A percentile compares a stretch with the other conserved stretches of the same genome.
Conservation (phyloP, 2,113 vertebrate genomes). For the Donacobius atricapilla region DNA sequence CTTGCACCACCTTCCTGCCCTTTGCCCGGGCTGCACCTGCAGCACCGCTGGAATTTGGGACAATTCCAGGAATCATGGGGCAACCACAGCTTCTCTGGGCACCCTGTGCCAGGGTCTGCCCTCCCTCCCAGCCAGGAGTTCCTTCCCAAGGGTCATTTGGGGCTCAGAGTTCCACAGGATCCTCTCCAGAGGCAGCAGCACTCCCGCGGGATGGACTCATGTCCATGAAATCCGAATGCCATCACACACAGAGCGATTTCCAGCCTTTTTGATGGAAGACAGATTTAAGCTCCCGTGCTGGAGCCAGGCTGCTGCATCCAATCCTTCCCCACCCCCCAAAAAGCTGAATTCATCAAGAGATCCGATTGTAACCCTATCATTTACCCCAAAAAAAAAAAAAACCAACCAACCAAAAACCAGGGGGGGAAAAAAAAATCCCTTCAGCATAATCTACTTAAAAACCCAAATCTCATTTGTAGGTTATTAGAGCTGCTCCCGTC, state of each 20-base stretch:
- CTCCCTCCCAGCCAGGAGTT: background rate
- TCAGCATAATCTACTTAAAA: constrained; percentile 18
- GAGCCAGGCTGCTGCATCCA: background rate
- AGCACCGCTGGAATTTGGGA: background rate
- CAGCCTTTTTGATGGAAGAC: background rate
- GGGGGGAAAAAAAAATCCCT: background rate
- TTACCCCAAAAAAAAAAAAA: background rate
- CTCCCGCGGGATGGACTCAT: background rate
- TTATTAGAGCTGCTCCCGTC: background rate
- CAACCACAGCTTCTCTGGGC: background rate
- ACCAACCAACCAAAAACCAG: background rate
- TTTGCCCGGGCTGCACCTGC: background rate
- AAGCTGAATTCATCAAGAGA: constrained; percentile 28
- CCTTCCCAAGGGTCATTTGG: background rate
- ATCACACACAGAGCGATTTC: background rate
- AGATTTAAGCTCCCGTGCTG: background rate
- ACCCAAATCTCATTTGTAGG: constrained; percentile 28
- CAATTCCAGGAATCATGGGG: background rate
- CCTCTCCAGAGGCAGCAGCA: background rate
- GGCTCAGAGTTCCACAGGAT: background rate
- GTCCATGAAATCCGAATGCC: background rate
- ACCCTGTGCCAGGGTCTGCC: background rate
- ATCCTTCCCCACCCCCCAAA: background rate
- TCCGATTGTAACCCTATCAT: background rate
- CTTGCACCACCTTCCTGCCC: background rate